phyloP scores from a whole-genome alignment of 2,888 invertebrate species.

The Teinopalpus imperialis region DNA sequence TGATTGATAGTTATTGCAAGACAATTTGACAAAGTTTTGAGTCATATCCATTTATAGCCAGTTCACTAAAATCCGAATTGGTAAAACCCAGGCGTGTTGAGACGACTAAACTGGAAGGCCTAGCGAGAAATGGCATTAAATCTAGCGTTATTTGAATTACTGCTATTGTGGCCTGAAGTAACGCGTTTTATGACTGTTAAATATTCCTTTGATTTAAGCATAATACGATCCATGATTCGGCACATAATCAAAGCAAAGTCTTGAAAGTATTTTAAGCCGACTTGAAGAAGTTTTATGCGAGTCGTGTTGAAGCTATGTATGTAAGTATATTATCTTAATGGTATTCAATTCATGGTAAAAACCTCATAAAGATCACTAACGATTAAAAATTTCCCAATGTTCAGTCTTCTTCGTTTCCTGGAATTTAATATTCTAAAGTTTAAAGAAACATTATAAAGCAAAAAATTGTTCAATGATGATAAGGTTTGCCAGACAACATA shows the following conservation, averaged over 20 bases:
- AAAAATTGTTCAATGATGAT: slow-evolving; percentile 16
- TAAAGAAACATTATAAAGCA: slow-evolving; percentile 32
- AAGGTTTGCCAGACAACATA: slow-evolving; percentile 5
- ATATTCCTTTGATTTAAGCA: slow-evolving; percentile 24
- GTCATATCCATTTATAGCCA: slow-evolving; percentile 71
- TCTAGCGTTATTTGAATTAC: slow-evolving; percentile 25
- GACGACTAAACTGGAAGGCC: slow-evolving; percentile 40
- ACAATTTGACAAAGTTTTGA: slow-evolving; percentile 69
- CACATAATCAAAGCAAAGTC: slow-evolving; percentile 21
- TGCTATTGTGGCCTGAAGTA: slow-evolving; percentile 18
- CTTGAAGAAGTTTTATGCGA: too few species aligned
- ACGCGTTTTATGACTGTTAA: slow-evolving; percentile 24
- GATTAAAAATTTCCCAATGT: slow-evolving; percentile 62
- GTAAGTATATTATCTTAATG: too few species aligned
- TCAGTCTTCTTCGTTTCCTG: slow-evolving; percentile 51
- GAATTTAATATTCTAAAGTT: slow-evolving; percentile 51
- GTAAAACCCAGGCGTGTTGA: slow-evolving; percentile 54
- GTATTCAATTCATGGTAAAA: too few species aligned
- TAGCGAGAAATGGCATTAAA: slow-evolving; percentile 29
- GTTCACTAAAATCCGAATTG: slow-evolving; percentile 48
- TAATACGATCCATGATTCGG: slow-evolving; percentile 15
- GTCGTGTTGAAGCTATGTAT: too few species aligned
- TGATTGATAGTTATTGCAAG: slow-evolving; percentile 74
- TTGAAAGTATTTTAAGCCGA: slow-evolving; percentile 20
- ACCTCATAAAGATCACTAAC: slow-evolving; percentile 66